Evolutionary conservation across 2,888 invertebrate genomes (phyloP).

Genomic region (Pomacea canaliculata): DNA sequence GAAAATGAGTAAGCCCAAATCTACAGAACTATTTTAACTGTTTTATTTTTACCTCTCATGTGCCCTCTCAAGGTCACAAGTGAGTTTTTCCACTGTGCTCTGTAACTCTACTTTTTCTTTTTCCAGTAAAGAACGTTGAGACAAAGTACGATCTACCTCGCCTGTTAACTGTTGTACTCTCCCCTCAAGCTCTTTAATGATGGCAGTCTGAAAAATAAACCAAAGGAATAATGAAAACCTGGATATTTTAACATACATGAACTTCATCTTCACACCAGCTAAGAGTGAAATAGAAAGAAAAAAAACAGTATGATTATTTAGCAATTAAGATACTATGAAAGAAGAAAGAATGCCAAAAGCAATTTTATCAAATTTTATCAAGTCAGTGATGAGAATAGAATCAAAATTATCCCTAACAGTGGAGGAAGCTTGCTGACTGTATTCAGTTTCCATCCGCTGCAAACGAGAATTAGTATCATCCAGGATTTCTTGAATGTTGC

Average conservation of each 20-base stretch:
- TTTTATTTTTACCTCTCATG: conserved; percentile 39
- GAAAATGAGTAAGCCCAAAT: no score
- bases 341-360: no score
- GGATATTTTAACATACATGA: no score
- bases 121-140: conserved; percentile 55
- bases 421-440: conserved; percentile 61
- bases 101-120: conserved; percentile 60
- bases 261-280: no score
- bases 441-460: conserved; percentile 66
- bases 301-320: no score
- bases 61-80: conserved; percentile 46
- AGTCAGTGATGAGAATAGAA: no score
- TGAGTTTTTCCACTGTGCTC: conserved; percentile 50
- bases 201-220: conserved; percentile 43
- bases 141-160: conserved; percentile 62
- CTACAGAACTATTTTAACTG: no score
- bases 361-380: no score
- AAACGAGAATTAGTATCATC: conserved; percentile 67
- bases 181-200: conserved; percentile 65
- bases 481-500: conserved; percentile 66
- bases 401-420: conserved; percentile 50
- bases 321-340: no score
- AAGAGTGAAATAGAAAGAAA: no score
- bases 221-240: no score
- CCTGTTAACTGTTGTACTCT: conserved; percentile 63